A percentile compares a stretch with the other conserved stretches of the same genome.
Conservation (phyloP, 2,888 invertebrate species). For the Acanthosepion lycidas region DNA sequence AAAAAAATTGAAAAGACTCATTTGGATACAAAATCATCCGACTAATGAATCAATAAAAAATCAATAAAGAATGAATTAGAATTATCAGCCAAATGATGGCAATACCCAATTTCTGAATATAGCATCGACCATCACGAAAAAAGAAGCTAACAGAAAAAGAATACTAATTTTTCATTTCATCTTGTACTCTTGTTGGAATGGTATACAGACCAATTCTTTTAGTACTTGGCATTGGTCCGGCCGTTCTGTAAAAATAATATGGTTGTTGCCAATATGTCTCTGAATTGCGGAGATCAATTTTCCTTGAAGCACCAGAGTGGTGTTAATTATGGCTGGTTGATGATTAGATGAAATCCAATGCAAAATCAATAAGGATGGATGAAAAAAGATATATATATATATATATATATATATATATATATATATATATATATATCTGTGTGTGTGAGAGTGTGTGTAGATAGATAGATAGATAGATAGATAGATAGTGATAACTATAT, state of each 20-base stretch:
- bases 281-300: background rate
- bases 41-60: background rate
- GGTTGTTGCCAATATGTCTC: background rate
- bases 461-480: background rate
- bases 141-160: background rate
- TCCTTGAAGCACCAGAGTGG: background rate
- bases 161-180: background rate
- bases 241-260: background rate
- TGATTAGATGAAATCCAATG: background rate
- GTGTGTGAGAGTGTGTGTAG: too few species aligned
- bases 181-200: background rate
- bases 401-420: too few species aligned
- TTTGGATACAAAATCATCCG: too few species aligned
- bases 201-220: background rate
- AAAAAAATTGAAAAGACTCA: too few species aligned
- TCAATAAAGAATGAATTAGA: background rate
- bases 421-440: too few species aligned
- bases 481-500: too few species aligned
- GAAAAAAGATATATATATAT: too few species aligned
- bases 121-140: background rate
- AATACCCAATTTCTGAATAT: background rate
- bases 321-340: background rate
- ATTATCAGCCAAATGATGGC: background rate
- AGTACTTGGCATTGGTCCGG: background rate
- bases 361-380: background rate